Evolutionary conservation across 1,140 invertebrate species (phyloP), one percentile per base, ranked within the genome.

Genomic region (Caerostris extrusa): DNA sequence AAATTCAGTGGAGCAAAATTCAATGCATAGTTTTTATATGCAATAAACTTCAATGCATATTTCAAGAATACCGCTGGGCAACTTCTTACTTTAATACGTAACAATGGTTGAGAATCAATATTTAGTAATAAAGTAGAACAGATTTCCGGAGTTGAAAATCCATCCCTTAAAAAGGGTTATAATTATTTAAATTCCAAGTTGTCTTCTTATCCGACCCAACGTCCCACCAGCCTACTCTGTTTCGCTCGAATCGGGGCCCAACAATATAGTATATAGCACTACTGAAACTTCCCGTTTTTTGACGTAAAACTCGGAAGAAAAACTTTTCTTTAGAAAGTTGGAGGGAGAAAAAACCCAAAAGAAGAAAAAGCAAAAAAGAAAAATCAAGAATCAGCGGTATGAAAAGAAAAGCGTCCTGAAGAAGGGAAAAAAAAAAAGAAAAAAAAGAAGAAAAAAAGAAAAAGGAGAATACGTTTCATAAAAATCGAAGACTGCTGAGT

Each of bases 401-500:
- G 90, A 92, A 92, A 92, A 92, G 90, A 92, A 92, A 92, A 77
- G 58, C 19, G 34, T 77, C 69, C 14, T 34, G 14, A 50, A 55
- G 56, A 14, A 57, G 50, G 81, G 58, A 90, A 71, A 69, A 57
- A 90, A 71, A 60, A 82, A 57, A 55, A 14, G 56, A 61, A 82
- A 81, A 50, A n/a, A n/a, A 34, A 34, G 34, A 34, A 34, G 34
- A 85, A 17, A 85, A 83, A 55, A 14, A 57, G n/a, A n/a, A n/a
- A n/a, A 19, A 57, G 55, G 85, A 81, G 53, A 92, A 85, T 92
- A 7, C 53, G 19, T 92, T 92, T 92, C 81, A 92, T 92, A 92
- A 92, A 92, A 92, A 92, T 92, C 81, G 90, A 92, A 92, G 77
- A 85, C 81, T 85, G 90, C 90, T 92, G 90, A 92, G 90, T 92